phyloP scores from a whole-genome alignment of 2,797 vertebrate species.

The Eulemur albifrons region DNA sequence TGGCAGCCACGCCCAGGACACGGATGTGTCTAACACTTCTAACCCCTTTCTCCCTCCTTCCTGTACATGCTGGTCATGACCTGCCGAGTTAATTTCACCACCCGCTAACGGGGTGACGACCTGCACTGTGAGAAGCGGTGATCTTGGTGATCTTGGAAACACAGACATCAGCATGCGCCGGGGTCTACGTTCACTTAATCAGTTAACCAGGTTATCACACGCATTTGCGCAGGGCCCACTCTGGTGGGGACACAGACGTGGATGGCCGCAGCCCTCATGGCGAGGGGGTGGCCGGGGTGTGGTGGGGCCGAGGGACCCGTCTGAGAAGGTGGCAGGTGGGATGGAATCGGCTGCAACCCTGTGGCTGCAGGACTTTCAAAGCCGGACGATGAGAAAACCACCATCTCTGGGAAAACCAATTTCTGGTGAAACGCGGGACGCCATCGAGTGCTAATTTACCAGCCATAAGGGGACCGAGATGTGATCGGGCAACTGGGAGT shows the following conservation, averaged over 20 bases:
- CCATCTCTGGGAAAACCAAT: not conserved
- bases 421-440: rapidly evolving
- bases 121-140: not conserved
- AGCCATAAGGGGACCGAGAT: rapidly evolving
- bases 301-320: not conserved
- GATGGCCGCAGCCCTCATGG: rapidly evolving
- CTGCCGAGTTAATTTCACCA: not conserved
- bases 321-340: rapidly evolving
- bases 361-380: rapidly evolving
- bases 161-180: rapidly evolving
- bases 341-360: rapidly evolving
- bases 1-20: rapidly evolving
- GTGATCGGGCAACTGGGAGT: rapidly evolving
- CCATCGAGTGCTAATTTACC: rapidly evolving
- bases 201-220: rapidly evolving
- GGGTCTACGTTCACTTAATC: not conserved
- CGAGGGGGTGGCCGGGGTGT: not conserved
- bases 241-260: not conserved
- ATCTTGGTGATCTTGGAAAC: not conserved
- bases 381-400: not conserved
- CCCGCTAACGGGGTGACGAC: not conserved
- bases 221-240: rapidly evolving
- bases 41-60: not conserved
- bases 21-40: rapidly evolving
- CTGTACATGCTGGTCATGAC: not conserved